A percentile compares a stretch with the other conserved stretches of the same genome.
Conservation (phyloP, 2,797 vertebrate species). For the Bradypus variegatus region DNA sequence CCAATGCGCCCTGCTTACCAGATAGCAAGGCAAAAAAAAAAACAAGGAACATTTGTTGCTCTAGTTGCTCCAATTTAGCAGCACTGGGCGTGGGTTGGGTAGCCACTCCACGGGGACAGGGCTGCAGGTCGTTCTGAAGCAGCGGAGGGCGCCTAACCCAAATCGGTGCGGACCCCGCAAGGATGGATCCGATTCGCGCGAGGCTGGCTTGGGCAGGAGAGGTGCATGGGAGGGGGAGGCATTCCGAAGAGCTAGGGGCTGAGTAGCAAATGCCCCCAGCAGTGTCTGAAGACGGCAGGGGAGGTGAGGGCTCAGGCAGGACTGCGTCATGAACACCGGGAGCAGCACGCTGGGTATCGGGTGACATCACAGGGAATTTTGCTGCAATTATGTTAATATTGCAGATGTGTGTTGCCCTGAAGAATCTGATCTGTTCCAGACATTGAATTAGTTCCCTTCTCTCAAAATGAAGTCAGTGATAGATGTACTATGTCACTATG, state of each 20-base stretch:
- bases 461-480: neutral
- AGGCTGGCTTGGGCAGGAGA: neutral
- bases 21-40: constrained; percentile 43
- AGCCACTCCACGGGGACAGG: neutral
- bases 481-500: neutral
- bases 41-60: constrained; percentile 46
- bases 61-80: constrained; percentile 35
- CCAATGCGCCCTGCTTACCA: constrained; percentile 48
- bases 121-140: neutral
- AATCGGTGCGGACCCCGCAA: neutral
- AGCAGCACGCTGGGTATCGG: neutral
- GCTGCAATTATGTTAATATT: neutral
- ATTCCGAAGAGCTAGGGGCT: neutral
- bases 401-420: neutral
- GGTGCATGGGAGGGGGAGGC: neutral
- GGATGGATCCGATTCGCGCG: neutral
- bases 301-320: neutral
- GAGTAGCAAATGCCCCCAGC: neutral
- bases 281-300: neutral
- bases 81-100: constrained; percentile 1
- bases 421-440: neutral
- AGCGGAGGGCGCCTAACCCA: neutral
- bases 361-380: neutral
- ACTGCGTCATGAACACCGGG: neutral
- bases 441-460: neutral